phyloP scores from a whole-genome alignment of 1,140 invertebrate genomes.

The Hyles euphorbiae region DNA sequence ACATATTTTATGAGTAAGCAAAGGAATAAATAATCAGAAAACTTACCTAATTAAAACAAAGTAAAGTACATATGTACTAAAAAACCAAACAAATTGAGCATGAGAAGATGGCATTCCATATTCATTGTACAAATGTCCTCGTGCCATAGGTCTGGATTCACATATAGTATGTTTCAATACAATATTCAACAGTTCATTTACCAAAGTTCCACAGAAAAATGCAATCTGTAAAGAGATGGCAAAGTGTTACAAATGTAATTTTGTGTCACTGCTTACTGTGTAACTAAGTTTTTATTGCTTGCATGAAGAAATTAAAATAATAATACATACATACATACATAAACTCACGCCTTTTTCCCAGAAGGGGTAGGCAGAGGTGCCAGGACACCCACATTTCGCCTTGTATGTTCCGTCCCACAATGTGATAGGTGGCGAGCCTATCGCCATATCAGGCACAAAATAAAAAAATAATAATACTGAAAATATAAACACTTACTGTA shows the following conservation, averaged over 20 bases:
- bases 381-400: too few relatives aligned
- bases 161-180: constrained; percentile 89
- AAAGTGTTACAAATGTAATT: background rate
- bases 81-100: constrained; percentile 95
- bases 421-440: too few relatives aligned
- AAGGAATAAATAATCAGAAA: constrained; percentile 2
- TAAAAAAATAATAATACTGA: background rate
- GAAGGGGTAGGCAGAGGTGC: too few relatives aligned
- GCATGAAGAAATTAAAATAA: background rate
- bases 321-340: too few relatives aligned
- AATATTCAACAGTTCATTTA: constrained; percentile 89
- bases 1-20: too few relatives aligned
- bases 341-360: too few relatives aligned
- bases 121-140: constrained; percentile 84
- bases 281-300: background rate
- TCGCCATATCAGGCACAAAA: too few relatives aligned
- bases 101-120: constrained; percentile 97
- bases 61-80: constrained; percentile 88
- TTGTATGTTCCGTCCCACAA: too few relatives aligned
- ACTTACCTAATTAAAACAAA: constrained; percentile 91
- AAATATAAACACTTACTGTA: constrained; percentile 80
- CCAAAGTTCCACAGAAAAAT: constrained; percentile 86
- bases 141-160: constrained; percentile 84
- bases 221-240: constrained; percentile 81
- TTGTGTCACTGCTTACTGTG: background rate